phyloP scores from a whole-genome alignment of 2,797 vertebrate species.

The Hyperoplus immaculatus region DNA sequence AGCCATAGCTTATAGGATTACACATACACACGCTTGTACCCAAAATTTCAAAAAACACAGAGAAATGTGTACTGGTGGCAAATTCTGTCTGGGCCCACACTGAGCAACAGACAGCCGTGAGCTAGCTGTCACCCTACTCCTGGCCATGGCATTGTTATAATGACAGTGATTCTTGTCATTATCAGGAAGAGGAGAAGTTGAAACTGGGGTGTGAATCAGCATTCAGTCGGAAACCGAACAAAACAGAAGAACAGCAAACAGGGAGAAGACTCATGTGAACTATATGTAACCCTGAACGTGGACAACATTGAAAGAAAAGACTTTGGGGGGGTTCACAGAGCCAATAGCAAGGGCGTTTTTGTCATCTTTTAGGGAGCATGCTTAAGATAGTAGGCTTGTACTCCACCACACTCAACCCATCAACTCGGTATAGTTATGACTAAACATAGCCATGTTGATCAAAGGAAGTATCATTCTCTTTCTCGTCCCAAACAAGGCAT shows the following conservation, averaged over 20 bases:
- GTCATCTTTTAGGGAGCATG: slow-evolving; percentile 78
- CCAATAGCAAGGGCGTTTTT: slow-evolving; percentile 70
- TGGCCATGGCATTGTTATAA: slow-evolving; percentile 82
- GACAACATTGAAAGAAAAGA: slow-evolving; percentile 67
- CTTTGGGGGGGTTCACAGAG: slow-evolving; percentile 68
- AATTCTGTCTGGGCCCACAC: slow-evolving; percentile 73
- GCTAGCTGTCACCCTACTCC: slow-evolving; percentile 76
- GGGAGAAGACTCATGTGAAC: slow-evolving; percentile 82
- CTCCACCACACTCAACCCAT: slow-evolving; percentile 58
- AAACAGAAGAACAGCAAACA: slow-evolving; percentile 81
- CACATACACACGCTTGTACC: slow-evolving; percentile 23
- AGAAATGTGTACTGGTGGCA: slow-evolving; percentile 71
- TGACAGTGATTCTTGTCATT: slow-evolving; percentile 90
- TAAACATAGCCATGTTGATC: slow-evolving; percentile 30
- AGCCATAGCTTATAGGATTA: slow-evolving; percentile 40
- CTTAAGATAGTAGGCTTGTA: slow-evolving; percentile 68
- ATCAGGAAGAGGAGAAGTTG: slow-evolving; percentile 90
- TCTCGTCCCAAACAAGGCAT: slow-evolving; percentile 47
- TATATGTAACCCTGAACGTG: slow-evolving; percentile 73
- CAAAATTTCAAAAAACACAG: slow-evolving; percentile 46
- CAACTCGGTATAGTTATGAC: slow-evolving; percentile 43
- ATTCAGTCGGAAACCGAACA: slow-evolving; percentile 77
- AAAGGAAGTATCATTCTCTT: slow-evolving; percentile 29
- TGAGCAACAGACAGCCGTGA: slow-evolving; percentile 72
- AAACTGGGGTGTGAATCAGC: slow-evolving; percentile 87